Evolutionary conservation across 2,113 vertebrate species (phyloP).

Genomic region (Cynoglossus semilaevis): DNA sequence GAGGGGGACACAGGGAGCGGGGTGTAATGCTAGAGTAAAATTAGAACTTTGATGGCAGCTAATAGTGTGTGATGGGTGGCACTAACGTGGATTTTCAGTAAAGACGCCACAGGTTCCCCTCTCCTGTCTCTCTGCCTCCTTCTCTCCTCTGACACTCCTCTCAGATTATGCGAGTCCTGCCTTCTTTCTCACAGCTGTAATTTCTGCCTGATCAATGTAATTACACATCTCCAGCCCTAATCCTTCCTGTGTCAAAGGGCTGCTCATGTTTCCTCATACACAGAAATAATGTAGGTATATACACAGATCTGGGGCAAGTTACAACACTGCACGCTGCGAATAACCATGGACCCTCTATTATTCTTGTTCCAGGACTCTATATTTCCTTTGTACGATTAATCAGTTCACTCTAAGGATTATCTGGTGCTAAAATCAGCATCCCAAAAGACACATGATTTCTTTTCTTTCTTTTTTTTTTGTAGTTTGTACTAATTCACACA

Average conservation of each 20-base stretch:
- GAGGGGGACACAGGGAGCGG: slow-evolving; percentile 59
- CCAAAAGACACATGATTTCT: too few species aligned
- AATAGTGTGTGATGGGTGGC: slow-evolving; percentile 81
- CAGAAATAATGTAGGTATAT: neutral
- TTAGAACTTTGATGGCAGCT: slow-evolving; percentile 84
- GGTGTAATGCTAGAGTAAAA: slow-evolving; percentile 87
- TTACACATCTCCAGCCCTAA: slow-evolving; percentile 68
- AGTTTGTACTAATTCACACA: too few species aligned
- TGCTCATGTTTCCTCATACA: slow-evolving; percentile 35
- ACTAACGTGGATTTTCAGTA: slow-evolving; percentile 79
- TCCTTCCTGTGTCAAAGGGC: slow-evolving; percentile 61
- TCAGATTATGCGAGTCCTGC: slow-evolving; percentile 72
- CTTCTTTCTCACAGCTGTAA: slow-evolving; percentile 73
- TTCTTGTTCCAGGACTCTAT: neutral
- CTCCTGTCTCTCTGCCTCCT: slow-evolving; percentile 11
- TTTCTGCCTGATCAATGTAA: slow-evolving; percentile 79
- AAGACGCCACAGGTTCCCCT: slow-evolving; percentile 67
- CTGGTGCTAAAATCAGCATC: too few species aligned
- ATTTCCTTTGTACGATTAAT: neutral
- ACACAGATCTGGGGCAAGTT: neutral
- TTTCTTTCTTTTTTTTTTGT: too few species aligned
- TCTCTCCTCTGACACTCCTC: slow-evolving; percentile 63
- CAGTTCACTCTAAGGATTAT: neutral
- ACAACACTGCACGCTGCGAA: slow-evolving; percentile 10
- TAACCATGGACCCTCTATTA: neutral